Evolutionary conservation across 2,888 invertebrate genomes (phyloP).

Genomic region (Thera obeliscata): DNA sequence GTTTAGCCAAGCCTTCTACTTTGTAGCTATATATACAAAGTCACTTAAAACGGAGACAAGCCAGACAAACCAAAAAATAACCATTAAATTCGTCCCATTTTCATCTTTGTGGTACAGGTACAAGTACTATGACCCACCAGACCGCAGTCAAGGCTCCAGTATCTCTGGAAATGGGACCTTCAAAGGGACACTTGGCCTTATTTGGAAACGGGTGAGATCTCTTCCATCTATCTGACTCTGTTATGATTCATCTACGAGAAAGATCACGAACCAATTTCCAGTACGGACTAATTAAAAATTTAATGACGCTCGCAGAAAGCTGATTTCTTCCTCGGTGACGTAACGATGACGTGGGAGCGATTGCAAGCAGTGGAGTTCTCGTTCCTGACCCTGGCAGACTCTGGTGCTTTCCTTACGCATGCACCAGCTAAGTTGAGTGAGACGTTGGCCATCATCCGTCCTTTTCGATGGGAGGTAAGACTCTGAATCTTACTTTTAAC

Average conservation of each 20-base stretch:
- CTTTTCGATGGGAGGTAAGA: conserved; percentile 88
- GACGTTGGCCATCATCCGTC: conserved; percentile 88
- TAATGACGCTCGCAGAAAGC: conserved; percentile 78
- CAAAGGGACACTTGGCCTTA: conserved; percentile 88
- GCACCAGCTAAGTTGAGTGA: conserved; percentile 89
- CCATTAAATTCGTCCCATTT: no score
- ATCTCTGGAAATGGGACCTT: conserved; percentile 87
- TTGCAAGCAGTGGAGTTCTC: conserved; percentile 90
- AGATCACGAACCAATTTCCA: not conserved
- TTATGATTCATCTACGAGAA: not conserved
- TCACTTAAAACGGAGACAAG: no score
- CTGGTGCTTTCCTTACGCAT: conserved; percentile 90
- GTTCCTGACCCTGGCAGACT: conserved; percentile 90
- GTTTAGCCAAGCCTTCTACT: no score
- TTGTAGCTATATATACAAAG: no score
- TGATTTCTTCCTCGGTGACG: conserved; percentile 90
- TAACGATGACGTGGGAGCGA: conserved; percentile 89
- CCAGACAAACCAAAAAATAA: no score
- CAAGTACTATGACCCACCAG: conserved; percentile 89
- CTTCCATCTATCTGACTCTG: not conserved
- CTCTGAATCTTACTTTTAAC: not conserved
- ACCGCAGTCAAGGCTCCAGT: conserved; percentile 88
- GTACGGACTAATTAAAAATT: not conserved
- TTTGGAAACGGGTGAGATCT: conserved; percentile 86
- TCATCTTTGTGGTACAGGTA: conserved; percentile 68